Evolutionary conservation across 2,113 vertebrate species (phyloP).

Genomic region (Catharus minimus): DNA sequence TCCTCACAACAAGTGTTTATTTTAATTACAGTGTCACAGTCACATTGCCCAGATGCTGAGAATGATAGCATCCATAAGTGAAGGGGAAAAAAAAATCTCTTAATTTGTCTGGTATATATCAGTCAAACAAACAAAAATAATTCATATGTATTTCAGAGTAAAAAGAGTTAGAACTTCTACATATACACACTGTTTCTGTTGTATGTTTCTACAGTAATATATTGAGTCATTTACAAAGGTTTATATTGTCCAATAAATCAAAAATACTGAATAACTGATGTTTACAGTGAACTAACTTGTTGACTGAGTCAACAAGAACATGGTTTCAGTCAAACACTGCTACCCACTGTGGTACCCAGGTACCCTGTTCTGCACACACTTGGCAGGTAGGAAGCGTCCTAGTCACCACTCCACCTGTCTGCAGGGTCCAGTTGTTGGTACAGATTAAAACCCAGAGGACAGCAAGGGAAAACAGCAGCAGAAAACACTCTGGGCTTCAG

Average conservation of each 20-base stretch:
- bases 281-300: neutral
- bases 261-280: neutral
- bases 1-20: neutral
- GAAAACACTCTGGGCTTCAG: neutral
- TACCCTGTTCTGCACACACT: neutral
- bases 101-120: neutral
- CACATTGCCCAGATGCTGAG: neutral
- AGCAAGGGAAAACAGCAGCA: neutral
- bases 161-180: neutral
- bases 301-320: neutral
- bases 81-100: neutral
- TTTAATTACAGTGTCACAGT: neutral
- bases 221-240: neutral
- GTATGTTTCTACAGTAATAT: neutral
- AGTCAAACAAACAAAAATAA: neutral
- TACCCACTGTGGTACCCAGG: rapidly evolving
- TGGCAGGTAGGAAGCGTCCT: neutral
- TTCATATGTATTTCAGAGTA: neutral
- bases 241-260: neutral
- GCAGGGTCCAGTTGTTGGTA: neutral
- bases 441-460: neutral
- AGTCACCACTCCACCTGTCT: neutral
- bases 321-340: neutral
- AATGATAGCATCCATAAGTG: neutral
- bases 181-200: neutral